phyloP scores from a whole-genome alignment of 2,797 vertebrate species.

The Meriones psammophilus region DNA sequence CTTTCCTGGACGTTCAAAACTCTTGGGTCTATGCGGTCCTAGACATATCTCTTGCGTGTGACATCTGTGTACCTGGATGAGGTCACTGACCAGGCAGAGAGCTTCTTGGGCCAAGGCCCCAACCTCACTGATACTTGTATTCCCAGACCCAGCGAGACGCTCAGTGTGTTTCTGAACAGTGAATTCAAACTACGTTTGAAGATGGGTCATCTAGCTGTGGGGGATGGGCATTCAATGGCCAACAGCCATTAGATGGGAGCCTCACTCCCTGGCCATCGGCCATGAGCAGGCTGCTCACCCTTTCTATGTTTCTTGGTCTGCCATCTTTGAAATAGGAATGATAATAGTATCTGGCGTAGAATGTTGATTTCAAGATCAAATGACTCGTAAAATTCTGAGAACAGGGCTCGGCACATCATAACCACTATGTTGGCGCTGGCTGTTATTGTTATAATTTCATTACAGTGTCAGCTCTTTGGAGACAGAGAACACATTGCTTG shows the following conservation, averaged over 20 bases:
- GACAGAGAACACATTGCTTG: slow-evolving; percentile 12
- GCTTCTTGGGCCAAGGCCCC: not conserved
- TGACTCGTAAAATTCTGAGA: not conserved
- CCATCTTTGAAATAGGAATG: slow-evolving; percentile 37
- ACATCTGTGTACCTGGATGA: not conserved
- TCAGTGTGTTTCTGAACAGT: not conserved
- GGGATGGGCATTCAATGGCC: not conserved
- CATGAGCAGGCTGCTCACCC: not conserved
- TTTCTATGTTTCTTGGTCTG: not conserved
- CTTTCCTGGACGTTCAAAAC: not conserved
- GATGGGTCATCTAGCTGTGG: not conserved
- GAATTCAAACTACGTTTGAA: not conserved
- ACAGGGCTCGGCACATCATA: slow-evolving; percentile 37
- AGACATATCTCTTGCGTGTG: not conserved
- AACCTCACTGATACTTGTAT: not conserved
- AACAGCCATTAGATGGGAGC: not conserved
- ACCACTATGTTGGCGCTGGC: slow-evolving; percentile 36
- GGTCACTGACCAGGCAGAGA: not conserved
- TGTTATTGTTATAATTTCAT: slow-evolving; percentile 3
- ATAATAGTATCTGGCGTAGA: slow-evolving; percentile 23
- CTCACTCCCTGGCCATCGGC: not conserved
- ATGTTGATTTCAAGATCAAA: slow-evolving; percentile 15
- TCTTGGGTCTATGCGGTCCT: not conserved
- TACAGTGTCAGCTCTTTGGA: slow-evolving; percentile 17
- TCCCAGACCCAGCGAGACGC: not conserved